These are phyloP conservation scores for Tyto alba DNA, from an alignment of 2,113 vertebrate genomes.

Conservation along the genomic window DNA sequence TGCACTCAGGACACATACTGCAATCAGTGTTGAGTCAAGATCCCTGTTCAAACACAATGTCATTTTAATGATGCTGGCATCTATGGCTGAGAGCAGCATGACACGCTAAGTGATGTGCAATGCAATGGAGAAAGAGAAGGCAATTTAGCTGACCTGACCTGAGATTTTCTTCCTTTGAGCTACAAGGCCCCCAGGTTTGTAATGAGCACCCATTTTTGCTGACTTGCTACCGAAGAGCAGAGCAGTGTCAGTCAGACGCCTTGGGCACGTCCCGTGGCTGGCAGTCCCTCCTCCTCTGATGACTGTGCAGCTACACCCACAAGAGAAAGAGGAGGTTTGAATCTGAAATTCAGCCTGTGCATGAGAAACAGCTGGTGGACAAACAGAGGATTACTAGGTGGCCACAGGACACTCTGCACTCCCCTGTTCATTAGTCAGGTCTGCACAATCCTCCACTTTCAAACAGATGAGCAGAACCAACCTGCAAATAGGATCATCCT, in stretches of 20 bases:
- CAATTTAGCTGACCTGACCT: not conserved
- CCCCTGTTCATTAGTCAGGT: fast-evolving
- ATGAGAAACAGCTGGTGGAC: not conserved
- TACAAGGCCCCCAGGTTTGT: not conserved
- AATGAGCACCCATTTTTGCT: not conserved
- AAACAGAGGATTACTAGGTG: not conserved
- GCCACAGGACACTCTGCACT: not conserved
- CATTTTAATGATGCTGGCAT: fast-evolving
- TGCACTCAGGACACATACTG: not conserved
- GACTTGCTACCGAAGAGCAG: not conserved
- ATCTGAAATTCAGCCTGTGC: not conserved
- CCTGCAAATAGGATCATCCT: not conserved
- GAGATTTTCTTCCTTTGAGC: not conserved
- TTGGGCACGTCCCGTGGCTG: not conserved
- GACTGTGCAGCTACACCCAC: not conserved
- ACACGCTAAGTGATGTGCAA: not conserved
- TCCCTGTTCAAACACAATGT: not conserved
- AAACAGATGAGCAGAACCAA: not conserved
- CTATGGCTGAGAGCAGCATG: fast-evolving
- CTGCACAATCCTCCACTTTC: not conserved
- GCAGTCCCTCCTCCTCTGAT: not conserved
- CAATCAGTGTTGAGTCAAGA: not conserved
- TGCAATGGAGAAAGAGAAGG: not conserved
- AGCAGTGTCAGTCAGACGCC: not conserved
- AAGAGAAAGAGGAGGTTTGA: not conserved